phyloP scores from a whole-genome alignment of 92 coral and sea anemone species.

The Isaurus tuberculatus region DNA sequence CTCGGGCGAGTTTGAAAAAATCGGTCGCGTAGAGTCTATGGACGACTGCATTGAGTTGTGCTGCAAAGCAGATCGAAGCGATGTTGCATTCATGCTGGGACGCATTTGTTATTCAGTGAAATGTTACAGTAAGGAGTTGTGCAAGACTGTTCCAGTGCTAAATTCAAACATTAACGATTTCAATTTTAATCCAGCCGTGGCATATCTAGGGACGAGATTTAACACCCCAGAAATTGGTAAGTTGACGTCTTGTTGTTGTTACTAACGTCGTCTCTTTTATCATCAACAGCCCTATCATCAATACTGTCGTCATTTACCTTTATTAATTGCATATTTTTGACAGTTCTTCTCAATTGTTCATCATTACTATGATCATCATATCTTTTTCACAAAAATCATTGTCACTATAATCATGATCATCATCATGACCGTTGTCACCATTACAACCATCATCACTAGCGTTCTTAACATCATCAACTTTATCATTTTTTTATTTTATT shows the following conservation, averaged over 20 bases:
- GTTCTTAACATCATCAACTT: too few relatives aligned
- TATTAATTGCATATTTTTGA: not conserved
- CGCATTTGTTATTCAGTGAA: constrained; percentile 92
- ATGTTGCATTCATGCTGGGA: constrained; percentile 98
- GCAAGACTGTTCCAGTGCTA: constrained; percentile 90
- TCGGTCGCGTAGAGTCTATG: constrained; percentile 91
- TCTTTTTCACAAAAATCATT: not conserved
- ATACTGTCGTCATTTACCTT: not conserved
- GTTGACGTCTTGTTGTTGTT: not conserved
- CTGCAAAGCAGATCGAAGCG: constrained; percentile 82
- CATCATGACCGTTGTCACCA: not conserved
- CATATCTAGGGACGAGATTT: constrained; percentile 74
- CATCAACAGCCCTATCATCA: not conserved
- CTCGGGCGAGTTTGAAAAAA: constrained; percentile 86
- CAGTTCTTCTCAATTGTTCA: not conserved
- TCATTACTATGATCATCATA: not conserved
- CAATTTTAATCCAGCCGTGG: constrained; percentile 86
- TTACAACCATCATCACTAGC: not conserved
- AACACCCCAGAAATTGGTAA: constrained; percentile 70
- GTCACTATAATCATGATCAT: not conserved
- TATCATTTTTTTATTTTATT: too few relatives aligned
- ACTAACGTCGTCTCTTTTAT: not conserved
- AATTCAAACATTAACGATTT: constrained; percentile 75
- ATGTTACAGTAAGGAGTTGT: constrained; percentile 92
- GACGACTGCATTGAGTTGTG: constrained; percentile 97